phyloP scores from a whole-genome alignment of 2,888 invertebrate genomes.

The Adelphocoris suturalis region DNA sequence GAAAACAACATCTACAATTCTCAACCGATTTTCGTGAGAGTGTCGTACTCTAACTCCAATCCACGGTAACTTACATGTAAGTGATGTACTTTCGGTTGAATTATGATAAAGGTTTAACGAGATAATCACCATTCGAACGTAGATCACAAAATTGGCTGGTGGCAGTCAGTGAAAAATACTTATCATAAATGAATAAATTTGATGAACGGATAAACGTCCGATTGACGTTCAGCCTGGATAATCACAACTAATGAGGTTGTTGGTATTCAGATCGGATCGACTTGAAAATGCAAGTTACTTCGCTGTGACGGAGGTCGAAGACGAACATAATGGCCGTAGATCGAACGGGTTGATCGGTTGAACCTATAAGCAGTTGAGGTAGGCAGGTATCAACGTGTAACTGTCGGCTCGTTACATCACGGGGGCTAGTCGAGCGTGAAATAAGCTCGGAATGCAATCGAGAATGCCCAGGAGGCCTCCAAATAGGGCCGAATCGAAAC shows the following conservation, averaged over 20 bases:
- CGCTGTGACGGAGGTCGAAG: background rate
- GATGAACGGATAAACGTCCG: too few species aligned
- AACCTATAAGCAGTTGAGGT: background rate
- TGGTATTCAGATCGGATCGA: background rate
- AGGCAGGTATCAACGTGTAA: background rate
- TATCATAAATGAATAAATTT: too few species aligned
- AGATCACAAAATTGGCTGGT: too few species aligned
- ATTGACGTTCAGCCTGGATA: background rate
- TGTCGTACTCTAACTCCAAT: too few species aligned
- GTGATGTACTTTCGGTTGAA: too few species aligned
- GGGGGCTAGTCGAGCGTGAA: slow-evolving; percentile 28
- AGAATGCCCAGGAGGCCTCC: background rate
- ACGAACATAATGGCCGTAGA: slow-evolving; percentile 7
- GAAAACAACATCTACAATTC: too few species aligned
- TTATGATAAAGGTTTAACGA: too few species aligned
- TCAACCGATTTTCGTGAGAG: too few species aligned
- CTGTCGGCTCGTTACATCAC: slow-evolving; percentile 29
- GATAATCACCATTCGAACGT: too few species aligned
- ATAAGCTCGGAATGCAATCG: slow-evolving; percentile 50
- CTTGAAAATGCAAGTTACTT: background rate
- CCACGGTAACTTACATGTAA: too few species aligned
- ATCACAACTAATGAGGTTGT: background rate
- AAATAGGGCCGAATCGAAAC: background rate
- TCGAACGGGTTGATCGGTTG: background rate
- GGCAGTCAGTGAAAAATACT: too few species aligned